Evolutionary conservation across 2,888 invertebrate genomes (phyloP).

Genomic region (Mantis religiosa): DNA sequence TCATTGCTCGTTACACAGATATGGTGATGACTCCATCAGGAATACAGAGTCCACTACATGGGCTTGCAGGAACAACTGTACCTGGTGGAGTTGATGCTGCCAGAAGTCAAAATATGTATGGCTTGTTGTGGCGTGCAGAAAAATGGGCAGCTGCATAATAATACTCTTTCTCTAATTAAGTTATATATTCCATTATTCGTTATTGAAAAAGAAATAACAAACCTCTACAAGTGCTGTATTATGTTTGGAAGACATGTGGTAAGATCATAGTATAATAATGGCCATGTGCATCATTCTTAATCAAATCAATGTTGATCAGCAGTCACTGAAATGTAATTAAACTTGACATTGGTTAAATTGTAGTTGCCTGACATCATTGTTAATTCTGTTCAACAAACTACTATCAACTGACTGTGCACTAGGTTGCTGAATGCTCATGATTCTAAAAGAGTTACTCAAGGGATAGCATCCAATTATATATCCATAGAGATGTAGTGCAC

Average conservation of each 20-base stretch:
- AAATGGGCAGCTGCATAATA: conserved; percentile 53
- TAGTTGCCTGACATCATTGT: no score
- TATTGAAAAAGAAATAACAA: background rate
- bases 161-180: background rate
- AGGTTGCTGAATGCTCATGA: no score
- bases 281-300: no score
- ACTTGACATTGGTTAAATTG: no score
- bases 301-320: no score
- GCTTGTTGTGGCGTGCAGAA: conserved; percentile 68
- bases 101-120: conserved; percentile 54
- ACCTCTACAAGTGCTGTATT: background rate
- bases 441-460: no score
- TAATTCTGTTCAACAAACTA: no score
- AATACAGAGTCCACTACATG: conserved; percentile 29
- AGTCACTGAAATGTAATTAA: no score
- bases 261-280: background rate
- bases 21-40: conserved; percentile 29
- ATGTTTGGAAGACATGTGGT: background rate
- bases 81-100: conserved; percentile 35
- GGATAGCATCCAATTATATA: no score
- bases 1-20: conserved; percentile 46
- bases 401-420: no score
- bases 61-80: background rate
- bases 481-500: no score
- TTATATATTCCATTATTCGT: background rate